A percentile compares a stretch with the other conserved stretches of the same genome.
phyloP scores from a whole-genome alignment of 1,140 invertebrate genomes.

The Trachelipus rathkii region DNA sequence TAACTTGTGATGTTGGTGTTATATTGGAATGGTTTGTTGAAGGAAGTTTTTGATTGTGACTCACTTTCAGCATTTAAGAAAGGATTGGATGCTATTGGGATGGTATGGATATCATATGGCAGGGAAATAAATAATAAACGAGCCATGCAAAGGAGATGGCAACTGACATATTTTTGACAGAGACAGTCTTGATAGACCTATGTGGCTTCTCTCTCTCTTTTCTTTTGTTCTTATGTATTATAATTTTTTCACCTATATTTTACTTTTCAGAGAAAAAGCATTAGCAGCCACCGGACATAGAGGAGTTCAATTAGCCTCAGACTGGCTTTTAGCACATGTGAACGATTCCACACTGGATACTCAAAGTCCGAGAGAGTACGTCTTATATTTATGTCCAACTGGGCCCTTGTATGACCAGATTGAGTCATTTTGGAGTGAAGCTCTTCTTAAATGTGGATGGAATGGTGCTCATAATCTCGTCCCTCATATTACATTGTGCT shows the following conservation, averaged over 20 bases:
- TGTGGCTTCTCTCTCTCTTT: background rate
- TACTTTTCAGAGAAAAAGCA: slow-evolving; percentile 68
- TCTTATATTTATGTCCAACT: slow-evolving; percentile 77
- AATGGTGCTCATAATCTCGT: slow-evolving; percentile 84
- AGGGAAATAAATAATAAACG: no score
- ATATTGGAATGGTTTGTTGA: no score
- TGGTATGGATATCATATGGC: no score
- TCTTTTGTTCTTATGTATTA: background rate
- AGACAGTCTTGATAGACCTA: no score
- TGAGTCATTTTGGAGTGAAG: slow-evolving; percentile 72
- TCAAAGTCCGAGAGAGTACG: slow-evolving; percentile 71
- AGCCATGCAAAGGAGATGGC: no score
- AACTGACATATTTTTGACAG: no score
- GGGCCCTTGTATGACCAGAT: slow-evolving; percentile 67
- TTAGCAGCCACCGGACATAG: slow-evolving; percentile 78
- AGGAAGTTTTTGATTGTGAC: no score
- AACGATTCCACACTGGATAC: slow-evolving; percentile 74
- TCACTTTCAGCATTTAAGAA: no score
- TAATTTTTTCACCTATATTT: background rate
- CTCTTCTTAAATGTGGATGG: slow-evolving; percentile 68
- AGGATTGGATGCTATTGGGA: no score
- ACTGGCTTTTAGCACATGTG: slow-evolving; percentile 83
- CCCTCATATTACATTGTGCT: slow-evolving; percentile 81
- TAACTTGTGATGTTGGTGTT: no score
- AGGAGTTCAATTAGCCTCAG: slow-evolving; percentile 78